Percentiles rank a stretch among this genome's conserved stretches.
Conservation (phyloP, 2,797 vertebrate genomes). For the Tachyglossus aculeatus region DNA sequence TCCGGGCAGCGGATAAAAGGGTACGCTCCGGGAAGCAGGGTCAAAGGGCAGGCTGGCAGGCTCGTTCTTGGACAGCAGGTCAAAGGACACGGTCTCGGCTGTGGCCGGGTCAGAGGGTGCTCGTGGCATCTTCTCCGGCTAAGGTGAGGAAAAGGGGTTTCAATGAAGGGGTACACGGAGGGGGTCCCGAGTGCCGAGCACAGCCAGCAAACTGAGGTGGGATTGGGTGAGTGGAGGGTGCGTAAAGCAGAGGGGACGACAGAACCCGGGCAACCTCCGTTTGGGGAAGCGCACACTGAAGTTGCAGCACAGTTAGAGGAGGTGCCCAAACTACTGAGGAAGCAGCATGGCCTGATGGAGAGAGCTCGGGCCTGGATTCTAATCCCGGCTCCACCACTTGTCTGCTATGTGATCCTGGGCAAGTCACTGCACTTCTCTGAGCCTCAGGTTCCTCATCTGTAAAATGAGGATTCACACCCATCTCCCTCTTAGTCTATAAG, state of each 20-base stretch:
- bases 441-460: too few relatives aligned
- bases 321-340: too few relatives aligned
- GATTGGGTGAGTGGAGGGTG: not conserved
- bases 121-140: constrained; percentile 73
- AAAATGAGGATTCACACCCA: too few relatives aligned
- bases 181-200: constrained; percentile 27
- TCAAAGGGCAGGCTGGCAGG: constrained; percentile 58
- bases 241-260: not conserved
- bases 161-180: constrained; percentile 50
- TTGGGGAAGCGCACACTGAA: constrained; percentile 3
- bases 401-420: too few relatives aligned
- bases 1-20: constrained; percentile 56
- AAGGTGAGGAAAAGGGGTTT: constrained; percentile 76
- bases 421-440: too few relatives aligned
- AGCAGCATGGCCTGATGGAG: too few relatives aligned
- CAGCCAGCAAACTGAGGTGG: not conserved
- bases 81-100: constrained; percentile 63
- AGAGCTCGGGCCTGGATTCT: too few relatives aligned
- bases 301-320: too few relatives aligned
- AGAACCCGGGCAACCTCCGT: not conserved
- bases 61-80: constrained; percentile 41
- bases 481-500: too few relatives aligned
- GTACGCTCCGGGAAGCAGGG: constrained; percentile 54
- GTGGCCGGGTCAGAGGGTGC: constrained; percentile 58
- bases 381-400: too few relatives aligned